Evolutionary conservation across 2,113 vertebrate species (phyloP), one percentile per base, ranked within the genome.

Genomic region (Pygoscelis adeliae): DNA sequence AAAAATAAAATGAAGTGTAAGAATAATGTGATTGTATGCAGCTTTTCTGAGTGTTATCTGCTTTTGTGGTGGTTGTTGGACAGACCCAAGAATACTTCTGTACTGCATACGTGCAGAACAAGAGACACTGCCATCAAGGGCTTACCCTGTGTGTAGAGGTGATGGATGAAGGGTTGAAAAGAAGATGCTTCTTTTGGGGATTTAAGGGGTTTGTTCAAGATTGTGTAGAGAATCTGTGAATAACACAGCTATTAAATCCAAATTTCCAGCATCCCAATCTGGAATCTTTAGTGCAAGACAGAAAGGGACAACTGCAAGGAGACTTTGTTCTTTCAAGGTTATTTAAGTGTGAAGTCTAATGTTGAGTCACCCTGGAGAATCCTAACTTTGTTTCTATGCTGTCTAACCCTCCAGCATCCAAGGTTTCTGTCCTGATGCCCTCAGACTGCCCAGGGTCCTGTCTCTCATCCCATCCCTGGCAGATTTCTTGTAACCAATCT

Each of bases 1-100:
- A 97, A 92, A 96, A 96, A 95, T 96, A 95, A 94, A 96, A 87
- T 29, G 8, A 92, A 89, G 40, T 78, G 73, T 58, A 89, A 95
- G 94, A 95, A 84, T 89, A 95, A 89, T 91, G 77, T 83, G 42
- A 86, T 50, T 49, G 65, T 77, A 40, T 76, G 85, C 93, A 96
- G 70, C 32, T 95, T 97, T 96, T 92, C 66, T 65, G 55, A 71
- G 15, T n/a, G 80, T 63, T 96, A 52, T 86, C 61, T 89, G 36
- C 44, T 76, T 29, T 38, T 26, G 40, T 50, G 69, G 46, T 62
- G 23, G 20, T 44, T 55, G 44, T 30, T 87, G 80, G n/a, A 49
- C 69, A 59, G 72, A 74, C 50, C 29, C 55, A 59, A 38, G 84
- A 50, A 55, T 50, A 81, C 58, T 66, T 69, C 74, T 63, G 50